Percentiles rank a stretch among this genome's conserved stretches.
phyloP scores from a whole-genome alignment of 1,140 invertebrate species.

The Ectropis grisescens region DNA sequence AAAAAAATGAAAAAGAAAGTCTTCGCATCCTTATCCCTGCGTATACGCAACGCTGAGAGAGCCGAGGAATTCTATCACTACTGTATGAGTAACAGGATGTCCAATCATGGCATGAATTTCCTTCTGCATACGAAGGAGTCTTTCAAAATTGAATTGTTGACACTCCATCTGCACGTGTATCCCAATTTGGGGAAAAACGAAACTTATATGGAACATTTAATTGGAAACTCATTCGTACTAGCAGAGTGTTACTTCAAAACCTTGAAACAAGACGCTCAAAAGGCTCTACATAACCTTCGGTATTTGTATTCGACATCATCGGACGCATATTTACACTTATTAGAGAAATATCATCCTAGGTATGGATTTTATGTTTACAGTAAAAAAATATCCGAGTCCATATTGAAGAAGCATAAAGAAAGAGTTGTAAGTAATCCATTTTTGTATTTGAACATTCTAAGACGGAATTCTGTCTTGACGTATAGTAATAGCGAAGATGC shows the following conservation, averaged over 20 bases:
- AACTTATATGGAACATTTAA: slow-evolving; percentile 3
- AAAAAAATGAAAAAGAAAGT: slow-evolving; percentile 20
- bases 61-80: slow-evolving; percentile 16
- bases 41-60: slow-evolving; percentile 15
- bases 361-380: too few species aligned
- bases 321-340: slow-evolving; percentile 15
- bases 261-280: neutral
- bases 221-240: slow-evolving; percentile 18
- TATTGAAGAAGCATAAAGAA: slow-evolving; percentile 33
- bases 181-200: too few species aligned
- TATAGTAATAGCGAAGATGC: slow-evolving; percentile 26
- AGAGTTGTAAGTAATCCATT: slow-evolving; percentile 22
- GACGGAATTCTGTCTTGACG: slow-evolving; percentile 18
- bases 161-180: too few species aligned
- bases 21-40: slow-evolving; percentile 11
- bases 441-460: slow-evolving; percentile 25
- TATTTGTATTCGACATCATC: slow-evolving; percentile 18
- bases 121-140: slow-evolving; percentile 11
- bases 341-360: slow-evolving; percentile 13
- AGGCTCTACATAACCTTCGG: slow-evolving; percentile 4
- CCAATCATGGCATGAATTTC: slow-evolving; percentile 17
- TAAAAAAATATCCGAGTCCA: slow-evolving; percentile 22
- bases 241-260: slow-evolving; percentile 9
- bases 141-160: too few species aligned
- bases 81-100: slow-evolving; percentile 12